A percentile compares a stretch with the other conserved stretches of the same genome.
These are phyloP conservation scores for Antheraea assamensis DNA, from an alignment of 2,888 invertebrate species.

Conservation along the genomic window DNA sequence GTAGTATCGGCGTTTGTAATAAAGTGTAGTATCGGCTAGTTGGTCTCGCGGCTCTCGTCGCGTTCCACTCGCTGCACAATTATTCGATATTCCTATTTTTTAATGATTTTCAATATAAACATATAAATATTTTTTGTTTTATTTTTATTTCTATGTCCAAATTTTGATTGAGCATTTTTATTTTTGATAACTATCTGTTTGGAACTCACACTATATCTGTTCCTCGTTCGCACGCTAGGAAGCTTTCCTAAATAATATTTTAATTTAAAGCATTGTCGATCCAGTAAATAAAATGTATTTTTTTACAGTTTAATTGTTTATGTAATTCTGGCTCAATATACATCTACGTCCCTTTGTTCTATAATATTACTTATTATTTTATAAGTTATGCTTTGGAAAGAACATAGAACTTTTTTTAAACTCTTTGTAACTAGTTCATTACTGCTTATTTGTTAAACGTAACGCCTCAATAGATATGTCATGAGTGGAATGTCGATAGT, in stretches of 20 bases:
- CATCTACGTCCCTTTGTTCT: no score
- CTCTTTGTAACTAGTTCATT: no score
- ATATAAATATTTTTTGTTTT: conserved; percentile 4
- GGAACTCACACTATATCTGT: neutral
- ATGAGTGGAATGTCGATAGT: neutral
- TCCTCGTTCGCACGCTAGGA: neutral
- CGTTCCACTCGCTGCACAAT: conserved; percentile 5
- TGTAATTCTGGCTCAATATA: no score
- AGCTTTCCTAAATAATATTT: neutral
- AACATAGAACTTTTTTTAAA: no score
- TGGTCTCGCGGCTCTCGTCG: neutral
- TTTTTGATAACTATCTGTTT: neutral
- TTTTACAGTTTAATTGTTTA: no score
- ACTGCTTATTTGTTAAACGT: neutral
- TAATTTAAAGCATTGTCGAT: no score
- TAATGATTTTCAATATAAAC: conserved; percentile 12
- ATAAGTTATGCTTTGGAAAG: no score
- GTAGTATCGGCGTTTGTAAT: conserved; percentile 25
- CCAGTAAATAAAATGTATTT: no score
- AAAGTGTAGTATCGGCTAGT: conserved; percentile 24
- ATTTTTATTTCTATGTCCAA: neutral
- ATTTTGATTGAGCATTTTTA: neutral
- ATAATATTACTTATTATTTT: no score
- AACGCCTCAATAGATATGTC: neutral
- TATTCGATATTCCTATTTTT: conserved; percentile 11